Conservation (phyloP, 1,140 invertebrate species). For the Tenebrio molitor region DNA sequence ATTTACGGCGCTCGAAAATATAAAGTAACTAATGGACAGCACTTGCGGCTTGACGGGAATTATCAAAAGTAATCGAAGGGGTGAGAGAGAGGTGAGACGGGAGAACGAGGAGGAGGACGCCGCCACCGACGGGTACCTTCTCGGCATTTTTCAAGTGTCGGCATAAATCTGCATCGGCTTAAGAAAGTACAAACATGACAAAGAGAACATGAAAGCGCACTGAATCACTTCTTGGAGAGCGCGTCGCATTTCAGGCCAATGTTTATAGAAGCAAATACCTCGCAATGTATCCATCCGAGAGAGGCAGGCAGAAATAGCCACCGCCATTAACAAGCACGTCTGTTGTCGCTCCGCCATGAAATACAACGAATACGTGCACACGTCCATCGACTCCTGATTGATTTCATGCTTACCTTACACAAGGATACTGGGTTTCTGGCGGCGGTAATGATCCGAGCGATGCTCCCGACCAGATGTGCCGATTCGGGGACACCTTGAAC, state of each 20-base stretch:
- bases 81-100: neutral
- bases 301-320: slow-evolving; percentile 51
- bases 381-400: slow-evolving; percentile 1
- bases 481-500: too few species aligned
- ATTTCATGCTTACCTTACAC: slow-evolving; percentile 15
- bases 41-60: slow-evolving; percentile 15
- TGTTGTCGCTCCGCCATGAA: slow-evolving; percentile 45
- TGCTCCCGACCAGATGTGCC: too few species aligned
- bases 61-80: slow-evolving; percentile 31
- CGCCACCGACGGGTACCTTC: neutral
- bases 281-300: slow-evolving; percentile 44
- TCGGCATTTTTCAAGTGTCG: slow-evolving; percentile 45
- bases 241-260: slow-evolving; percentile 42
- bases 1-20: slow-evolving; percentile 43
- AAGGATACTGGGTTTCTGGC: neutral
- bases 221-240: slow-evolving; percentile 49
- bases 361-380: slow-evolving; percentile 47
- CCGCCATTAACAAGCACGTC: slow-evolving; percentile 52
- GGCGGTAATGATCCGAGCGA: neutral
- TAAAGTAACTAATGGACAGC: slow-evolving; percentile 26
- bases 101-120: neutral
- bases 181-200: slow-evolving; percentile 52
- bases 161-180: slow-evolving; percentile 48
- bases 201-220: slow-evolving; percentile 51
- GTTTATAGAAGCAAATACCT: slow-evolving; percentile 54